Evolutionary conservation across 2,113 vertebrate genomes (phyloP), one percentile per base, ranked within the genome.

Genomic region (Ceyx melanurus): DNA sequence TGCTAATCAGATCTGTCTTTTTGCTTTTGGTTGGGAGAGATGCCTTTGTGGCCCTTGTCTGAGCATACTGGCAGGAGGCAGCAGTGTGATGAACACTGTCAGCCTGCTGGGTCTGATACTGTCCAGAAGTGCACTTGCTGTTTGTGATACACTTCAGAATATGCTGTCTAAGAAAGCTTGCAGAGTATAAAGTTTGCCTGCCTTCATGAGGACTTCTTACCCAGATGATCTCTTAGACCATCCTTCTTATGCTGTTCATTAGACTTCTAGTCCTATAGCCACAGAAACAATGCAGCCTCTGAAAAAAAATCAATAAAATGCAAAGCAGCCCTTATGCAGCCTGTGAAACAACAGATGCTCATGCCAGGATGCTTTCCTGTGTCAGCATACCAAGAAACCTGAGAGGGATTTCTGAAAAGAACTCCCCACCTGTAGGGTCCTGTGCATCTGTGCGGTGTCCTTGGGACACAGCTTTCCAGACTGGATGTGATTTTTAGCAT

Each of bases 361-460:
- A 1, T 54, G 60, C 54, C 54, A 76, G 60, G 17, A 17, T 19
- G 31, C 35, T 85, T 88, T 82, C 28, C 54, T 92, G 4, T 20
- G 43, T 33, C 77, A 91, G 35, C 54, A 67, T 4, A 65, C 43
- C 18, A 14, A 25, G 62, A 75, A 89, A 87, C 54, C 54, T 28
- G 81, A 85, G 64, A 89, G 67, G 68, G 82, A 40, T 73, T 62
- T 26, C 42, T 82, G 79, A 60, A 85, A 70, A 85, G 35, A 25
- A 70, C 58, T 85, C 58, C 25, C 33, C 50, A 1, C 17, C 37
- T 50, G 78, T 40, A 85, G 31, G 17, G 33, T 45, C 74, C 66
- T 19, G 48, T 28, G 9, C 35, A 9, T 11, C 19, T 29, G 17
- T 67, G 60, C 25, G n/a, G 37, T 26, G 25, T 72, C 74, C 62